These are phyloP conservation scores for Melopsittacus undulatus DNA, from an alignment of 2,797 vertebrate species.

Conservation along the genomic window DNA sequence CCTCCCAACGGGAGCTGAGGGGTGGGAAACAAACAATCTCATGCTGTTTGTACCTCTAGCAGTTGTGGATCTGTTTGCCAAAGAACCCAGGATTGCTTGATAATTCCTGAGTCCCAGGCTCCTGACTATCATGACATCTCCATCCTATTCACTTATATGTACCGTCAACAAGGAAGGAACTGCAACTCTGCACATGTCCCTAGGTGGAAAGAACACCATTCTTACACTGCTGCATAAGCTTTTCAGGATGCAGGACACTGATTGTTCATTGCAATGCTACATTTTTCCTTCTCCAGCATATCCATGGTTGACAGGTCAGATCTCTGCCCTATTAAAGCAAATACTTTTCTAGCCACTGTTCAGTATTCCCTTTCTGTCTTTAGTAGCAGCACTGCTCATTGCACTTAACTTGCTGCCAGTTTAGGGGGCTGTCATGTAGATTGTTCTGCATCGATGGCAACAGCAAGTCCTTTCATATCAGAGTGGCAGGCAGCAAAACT, in stretches of 20 bases:
- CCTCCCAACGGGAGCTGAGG: background rate
- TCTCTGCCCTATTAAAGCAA: background rate
- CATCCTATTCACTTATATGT: background rate
- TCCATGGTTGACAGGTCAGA: background rate
- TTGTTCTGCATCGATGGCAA: constrained; percentile 34
- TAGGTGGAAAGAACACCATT: background rate
- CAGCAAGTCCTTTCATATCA: background rate
- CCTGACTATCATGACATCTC: background rate
- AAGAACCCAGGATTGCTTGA: background rate
- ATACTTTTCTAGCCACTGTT: background rate
- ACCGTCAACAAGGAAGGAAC: background rate
- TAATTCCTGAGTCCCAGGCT: background rate
- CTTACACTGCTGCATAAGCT: background rate
- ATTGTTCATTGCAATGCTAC: background rate
- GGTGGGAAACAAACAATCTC: background rate
- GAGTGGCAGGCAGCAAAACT: constrained; percentile 46
- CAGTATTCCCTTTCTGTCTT: background rate
- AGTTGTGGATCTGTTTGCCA: background rate
- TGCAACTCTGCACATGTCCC: background rate
- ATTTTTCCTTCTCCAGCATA: background rate
- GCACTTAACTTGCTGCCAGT: background rate
- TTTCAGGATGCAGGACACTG: background rate
- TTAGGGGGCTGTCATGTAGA: constrained; percentile 43
- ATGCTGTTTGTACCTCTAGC: background rate
- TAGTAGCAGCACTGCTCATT: background rate